phyloP scores from a whole-genome alignment of 2,113 vertebrate genomes.

The Platysternon megacephalum region DNA sequence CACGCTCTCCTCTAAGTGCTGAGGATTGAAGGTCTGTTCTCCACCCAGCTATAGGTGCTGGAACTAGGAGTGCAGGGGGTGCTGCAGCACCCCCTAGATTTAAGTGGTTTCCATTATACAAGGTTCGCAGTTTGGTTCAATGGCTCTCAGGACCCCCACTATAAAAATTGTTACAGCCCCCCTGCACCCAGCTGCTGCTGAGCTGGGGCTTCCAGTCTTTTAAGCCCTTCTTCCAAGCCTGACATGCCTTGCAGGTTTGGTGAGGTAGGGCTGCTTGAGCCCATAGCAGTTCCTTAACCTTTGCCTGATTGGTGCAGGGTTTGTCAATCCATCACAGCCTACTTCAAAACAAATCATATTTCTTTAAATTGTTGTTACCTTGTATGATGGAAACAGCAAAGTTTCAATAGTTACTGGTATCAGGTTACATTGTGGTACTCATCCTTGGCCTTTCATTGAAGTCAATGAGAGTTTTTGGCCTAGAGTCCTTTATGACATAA shows the following conservation, averaged over 20 bases:
- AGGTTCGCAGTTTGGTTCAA: too few species aligned
- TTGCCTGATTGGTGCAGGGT: background rate
- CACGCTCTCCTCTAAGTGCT: background rate
- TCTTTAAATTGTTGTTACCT: background rate
- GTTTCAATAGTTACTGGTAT: background rate
- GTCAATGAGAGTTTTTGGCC: background rate
- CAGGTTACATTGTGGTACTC: background rate
- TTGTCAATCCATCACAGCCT: background rate
- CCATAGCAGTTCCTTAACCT: background rate
- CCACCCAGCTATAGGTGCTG: background rate
- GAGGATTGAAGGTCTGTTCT: background rate
- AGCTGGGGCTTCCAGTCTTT: background rate
- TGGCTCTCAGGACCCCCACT: too few species aligned
- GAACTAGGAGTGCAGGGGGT: too few species aligned
- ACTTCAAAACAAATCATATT: background rate
- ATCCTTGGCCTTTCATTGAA: background rate
- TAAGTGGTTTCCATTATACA: too few species aligned
- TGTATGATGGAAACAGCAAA: background rate
- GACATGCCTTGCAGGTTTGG: background rate
- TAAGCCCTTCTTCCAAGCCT: background rate
- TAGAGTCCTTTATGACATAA: background rate
- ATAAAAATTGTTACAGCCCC: too few species aligned
- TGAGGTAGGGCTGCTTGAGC: background rate
- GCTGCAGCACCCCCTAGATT: too few species aligned
- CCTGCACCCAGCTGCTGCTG: background rate